Evolutionary conservation across 2,797 vertebrate species (phyloP), one percentile per base, ranked within the genome.

Genomic region (Lutjanus argentimaculatus): DNA sequence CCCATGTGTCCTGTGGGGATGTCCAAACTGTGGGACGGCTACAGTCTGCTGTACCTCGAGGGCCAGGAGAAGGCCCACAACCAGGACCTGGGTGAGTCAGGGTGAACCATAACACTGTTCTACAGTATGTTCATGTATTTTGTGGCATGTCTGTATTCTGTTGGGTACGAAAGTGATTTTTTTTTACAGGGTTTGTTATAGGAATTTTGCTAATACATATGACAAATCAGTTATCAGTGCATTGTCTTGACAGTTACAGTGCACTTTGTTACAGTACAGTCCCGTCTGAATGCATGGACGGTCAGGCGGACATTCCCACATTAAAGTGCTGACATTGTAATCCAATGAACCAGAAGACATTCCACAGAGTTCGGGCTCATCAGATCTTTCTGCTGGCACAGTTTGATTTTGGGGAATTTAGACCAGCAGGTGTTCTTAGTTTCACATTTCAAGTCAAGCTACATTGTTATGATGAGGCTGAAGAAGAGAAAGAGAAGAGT

Each of bases 1-100:
- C 98, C 98, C 51, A 98, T 98, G 97, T 99, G 98, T 84, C 99
- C 99, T 0, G 95, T 97, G 81, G 98, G 98, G 69, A 99, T 99
- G 99, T 93, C 94, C 16, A 98, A 97, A 85, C 94, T 99, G 57
- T 99, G 99, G 99, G 97, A 97, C 0, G 99, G 99, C 1, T 99
- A 99, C 96, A 99, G 99, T 91, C 94, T 99, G 13, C 94, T 99
- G 36, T 99, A 99, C 89, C 95, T 99, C 0, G 99, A 99, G 88
- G 99, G 99, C 46, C 98, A 99, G 88, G 99, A 99, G 72, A 99
- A 98, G 88, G 98, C 99, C 46, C 98, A 99, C 94, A 99, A 99
- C 92, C 99, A 99, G 93, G 99, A 99, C 84, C 95, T 99, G 13
- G 98, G 99, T 99, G 93, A 8, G 96, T 89, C 64, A 13, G 53